Base-by-base conservation (phyloP, 2,113 vertebrate genomes). In the Trogon melanurus region DNA sequence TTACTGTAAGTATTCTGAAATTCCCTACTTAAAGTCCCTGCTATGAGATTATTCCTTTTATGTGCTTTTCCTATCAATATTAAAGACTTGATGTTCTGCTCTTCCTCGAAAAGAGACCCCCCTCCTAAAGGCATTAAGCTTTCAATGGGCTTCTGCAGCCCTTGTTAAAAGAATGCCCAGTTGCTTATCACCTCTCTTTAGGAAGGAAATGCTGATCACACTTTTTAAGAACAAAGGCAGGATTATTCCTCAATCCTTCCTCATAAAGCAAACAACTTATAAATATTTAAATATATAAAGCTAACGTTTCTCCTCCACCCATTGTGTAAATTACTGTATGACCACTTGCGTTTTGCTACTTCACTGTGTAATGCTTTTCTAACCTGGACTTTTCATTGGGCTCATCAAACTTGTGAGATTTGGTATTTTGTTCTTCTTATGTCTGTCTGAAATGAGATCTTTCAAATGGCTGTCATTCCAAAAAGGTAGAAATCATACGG, bases 241-340 rank as follows among this genome's bases (percentile, higher is more conserved):
- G 91, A 96, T 96, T 96, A 94, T 95, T 93, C 73, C 26, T 54
- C 44, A 65, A 73, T 76, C 83, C 65, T 93, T 93, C n/a, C 45
- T 92, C 88, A 93, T 86, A 94, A 93, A 86, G 92, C 72, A 93
- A 95, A 93, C 79, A 86, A 79, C n/a, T 91, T 79, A 94, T 79
- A 94, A 94, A 93, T 96, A 96, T 82, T 95, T 89, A 95, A 94
- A 96, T 89, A 87, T 75, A 91, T 85, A 85, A 93, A 89, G n/a
- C 76, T 60, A 93, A 87, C 1, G 1, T 69, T 92, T 65, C 70
- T 85, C 45, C 54, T 22, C 36, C 36, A 51, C 50, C 19, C 66
- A 56, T 48, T 26, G 44, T 74, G 34, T 67, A 92, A 89, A 79
- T 81, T 87, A 66, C 50, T 79, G 41, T 91, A 94, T 32, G 76